These are phyloP conservation scores for Notarius quadriscutis DNA, from an alignment of 2,113 vertebrate species.

Conservation along the genomic window DNA sequence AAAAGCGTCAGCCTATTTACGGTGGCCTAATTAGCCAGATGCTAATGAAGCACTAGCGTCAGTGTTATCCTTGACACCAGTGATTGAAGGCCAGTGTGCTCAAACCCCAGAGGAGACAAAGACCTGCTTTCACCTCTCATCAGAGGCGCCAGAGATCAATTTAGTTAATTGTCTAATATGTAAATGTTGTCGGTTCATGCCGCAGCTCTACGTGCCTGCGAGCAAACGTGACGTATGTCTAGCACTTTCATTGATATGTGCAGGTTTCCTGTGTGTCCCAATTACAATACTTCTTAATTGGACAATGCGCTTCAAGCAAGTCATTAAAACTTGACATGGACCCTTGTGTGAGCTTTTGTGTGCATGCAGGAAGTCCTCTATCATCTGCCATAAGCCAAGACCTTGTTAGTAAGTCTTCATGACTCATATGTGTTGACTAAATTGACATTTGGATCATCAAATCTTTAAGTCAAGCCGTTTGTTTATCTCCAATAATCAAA, in stretches of 20 bases:
- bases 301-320: conserved; percentile 54
- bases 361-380: conserved; percentile 10
- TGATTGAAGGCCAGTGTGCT: conserved; percentile 66
- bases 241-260: conserved; percentile 49
- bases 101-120: conserved; percentile 57
- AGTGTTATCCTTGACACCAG: conserved; percentile 66
- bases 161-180: conserved; percentile 78
- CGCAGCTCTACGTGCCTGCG: background rate
- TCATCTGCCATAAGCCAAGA: conserved; percentile 10
- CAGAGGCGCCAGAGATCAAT: conserved; percentile 69
- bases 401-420: conserved; percentile 25
- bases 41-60: conserved; percentile 69
- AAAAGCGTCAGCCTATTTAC: conserved; percentile 62
- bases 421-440: conserved; percentile 29
- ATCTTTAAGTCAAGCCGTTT: background rate
- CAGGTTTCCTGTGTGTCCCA: conserved; percentile 49
- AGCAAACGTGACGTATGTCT: conserved; percentile 8
- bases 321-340: conserved; percentile 48
- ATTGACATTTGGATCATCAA: conserved; percentile 2
- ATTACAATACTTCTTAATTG: conserved; percentile 57
- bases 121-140: conserved; percentile 53
- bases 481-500: conserved; percentile 35
- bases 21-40: conserved; percentile 76
- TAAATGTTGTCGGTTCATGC: conserved; percentile 64
- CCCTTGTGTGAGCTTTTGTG: conserved; percentile 4